Percentiles rank a stretch among this genome's conserved stretches.
Evolutionary conservation across 2,888 invertebrate genomes (phyloP).

Genomic region (Heliconius erato): DNA sequence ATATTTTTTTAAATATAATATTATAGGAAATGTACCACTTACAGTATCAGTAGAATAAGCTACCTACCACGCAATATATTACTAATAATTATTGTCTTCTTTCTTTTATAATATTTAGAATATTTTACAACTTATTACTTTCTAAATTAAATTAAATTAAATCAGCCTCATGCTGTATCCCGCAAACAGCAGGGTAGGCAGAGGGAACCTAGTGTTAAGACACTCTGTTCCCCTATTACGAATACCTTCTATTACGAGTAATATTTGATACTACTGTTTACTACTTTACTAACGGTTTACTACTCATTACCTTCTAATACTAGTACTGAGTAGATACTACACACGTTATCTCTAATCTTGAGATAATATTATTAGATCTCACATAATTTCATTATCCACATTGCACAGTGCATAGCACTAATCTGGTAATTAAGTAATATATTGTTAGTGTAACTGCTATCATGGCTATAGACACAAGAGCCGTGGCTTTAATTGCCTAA

Average conservation of each 20-base stretch:
- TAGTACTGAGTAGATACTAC: no score
- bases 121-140: neutral
- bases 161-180: no score
- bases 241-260: neutral
- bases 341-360: neutral
- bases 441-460: slow-evolving; percentile 8
- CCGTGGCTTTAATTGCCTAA: slow-evolving; percentile 8
- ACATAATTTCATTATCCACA: neutral
- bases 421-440: slow-evolving; percentile 9
- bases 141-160: no score
- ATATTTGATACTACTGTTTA: neutral
- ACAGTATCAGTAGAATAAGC: neutral
- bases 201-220: no score
- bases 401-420: neutral
- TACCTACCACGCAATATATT: no score
- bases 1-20: no score
- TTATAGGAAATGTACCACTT: no score
- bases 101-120: neutral
- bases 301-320: no score
- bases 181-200: no score
- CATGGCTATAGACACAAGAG: slow-evolving; percentile 1
- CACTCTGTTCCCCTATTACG: no score
- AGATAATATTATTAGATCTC: neutral
- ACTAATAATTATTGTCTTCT: neutral
- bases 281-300: no score